Evolutionary conservation across 2,888 invertebrate genomes (phyloP).

Genomic region (Cryptocheilus praepositus): DNA sequence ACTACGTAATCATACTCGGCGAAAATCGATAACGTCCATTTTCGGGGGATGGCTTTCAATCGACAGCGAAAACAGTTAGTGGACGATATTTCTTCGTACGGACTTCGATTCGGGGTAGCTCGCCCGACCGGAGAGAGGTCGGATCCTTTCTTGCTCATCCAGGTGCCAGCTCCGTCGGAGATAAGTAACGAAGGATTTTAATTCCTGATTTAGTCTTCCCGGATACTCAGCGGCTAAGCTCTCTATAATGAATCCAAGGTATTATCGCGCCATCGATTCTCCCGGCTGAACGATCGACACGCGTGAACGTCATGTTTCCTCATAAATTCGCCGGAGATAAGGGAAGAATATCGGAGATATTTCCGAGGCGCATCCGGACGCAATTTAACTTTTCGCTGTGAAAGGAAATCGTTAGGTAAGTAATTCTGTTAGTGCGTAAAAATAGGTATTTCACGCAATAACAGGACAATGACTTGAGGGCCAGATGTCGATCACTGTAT

Average conservation of each 20-base stretch:
- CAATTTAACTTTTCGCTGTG: no score
- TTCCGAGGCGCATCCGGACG: neutral
- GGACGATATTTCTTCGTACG: conserved; percentile 42
- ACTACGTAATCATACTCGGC: conserved; percentile 45
- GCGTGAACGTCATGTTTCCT: neutral
- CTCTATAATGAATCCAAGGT: conserved; percentile 15
- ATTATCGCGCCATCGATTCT: conserved; percentile 10
- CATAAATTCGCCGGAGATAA: no score
- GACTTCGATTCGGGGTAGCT: conserved; percentile 5
- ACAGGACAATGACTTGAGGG: no score
- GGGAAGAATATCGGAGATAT: no score
- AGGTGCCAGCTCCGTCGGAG: conserved; percentile 30
- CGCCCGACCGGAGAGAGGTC: conserved; percentile 10
- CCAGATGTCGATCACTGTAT: no score
- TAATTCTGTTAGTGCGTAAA: no score
- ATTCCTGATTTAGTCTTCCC: conserved; percentile 40
- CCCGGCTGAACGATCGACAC: conserved; percentile 8
- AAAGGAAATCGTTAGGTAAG: no score
- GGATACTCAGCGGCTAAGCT: conserved; percentile 16
- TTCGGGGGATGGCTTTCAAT: conserved; percentile 35
- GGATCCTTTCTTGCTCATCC: conserved; percentile 26
- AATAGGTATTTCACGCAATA: no score
- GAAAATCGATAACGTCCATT: conserved; percentile 47
- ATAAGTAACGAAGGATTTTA: conserved; percentile 41
- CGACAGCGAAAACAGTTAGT: conserved; percentile 46